A percentile compares a stretch with the other conserved stretches of the same genome.
Evolutionary conservation across 2,888 invertebrate genomes (phyloP).

Genomic region (Cyaniris semiargus): DNA sequence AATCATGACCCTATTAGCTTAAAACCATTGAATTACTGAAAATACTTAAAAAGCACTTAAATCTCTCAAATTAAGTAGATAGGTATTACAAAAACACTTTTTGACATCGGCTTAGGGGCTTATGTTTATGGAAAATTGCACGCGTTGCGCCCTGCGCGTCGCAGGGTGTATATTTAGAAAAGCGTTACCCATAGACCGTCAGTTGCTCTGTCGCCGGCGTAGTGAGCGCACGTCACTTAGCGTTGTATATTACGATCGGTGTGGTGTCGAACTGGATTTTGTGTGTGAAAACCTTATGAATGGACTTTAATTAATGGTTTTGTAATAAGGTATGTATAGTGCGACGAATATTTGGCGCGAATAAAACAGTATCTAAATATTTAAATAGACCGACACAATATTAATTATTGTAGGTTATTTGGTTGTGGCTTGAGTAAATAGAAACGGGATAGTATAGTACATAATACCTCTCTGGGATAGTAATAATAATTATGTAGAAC

Average conservation of each 20-base stretch:
- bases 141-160: slow-evolving; percentile 72
- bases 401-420: background rate
- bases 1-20: no score
- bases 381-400: background rate
- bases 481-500: background rate
- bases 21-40: no score
- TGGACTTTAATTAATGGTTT: slow-evolving; percentile 57
- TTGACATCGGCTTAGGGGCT: slow-evolving; percentile 75
- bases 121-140: slow-evolving; percentile 79
- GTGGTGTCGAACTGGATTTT: slow-evolving; percentile 4
- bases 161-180: slow-evolving; percentile 78
- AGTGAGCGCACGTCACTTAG: slow-evolving; percentile 56
- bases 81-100: slow-evolving; percentile 70
- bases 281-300: slow-evolving; percentile 44
- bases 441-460: no score
- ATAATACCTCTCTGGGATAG: no score
- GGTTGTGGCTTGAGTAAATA: background rate
- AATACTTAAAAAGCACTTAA: background rate
- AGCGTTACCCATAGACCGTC: slow-evolving; percentile 58
- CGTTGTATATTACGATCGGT: background rate
- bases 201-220: slow-evolving; percentile 66
- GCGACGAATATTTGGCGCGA: background rate
- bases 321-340: slow-evolving; percentile 57
- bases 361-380: background rate
- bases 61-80: slow-evolving; percentile 66